Percentiles rank a stretch among this genome's conserved stretches.
Evolutionary conservation across 2,888 invertebrate species (phyloP).

Genomic region (Noctua fimbriata): DNA sequence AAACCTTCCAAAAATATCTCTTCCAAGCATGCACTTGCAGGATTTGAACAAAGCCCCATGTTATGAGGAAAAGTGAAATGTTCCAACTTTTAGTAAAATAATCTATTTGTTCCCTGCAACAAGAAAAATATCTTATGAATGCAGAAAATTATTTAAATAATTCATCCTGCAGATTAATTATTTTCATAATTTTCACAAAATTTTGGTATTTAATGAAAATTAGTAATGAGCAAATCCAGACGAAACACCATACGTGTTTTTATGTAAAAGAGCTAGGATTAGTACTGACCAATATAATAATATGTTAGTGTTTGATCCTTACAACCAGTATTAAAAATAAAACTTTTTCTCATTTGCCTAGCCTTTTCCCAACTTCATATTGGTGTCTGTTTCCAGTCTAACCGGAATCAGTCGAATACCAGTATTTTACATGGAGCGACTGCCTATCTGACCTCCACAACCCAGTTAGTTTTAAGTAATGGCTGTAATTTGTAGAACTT

Average conservation of each 20-base stretch:
- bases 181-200: neutral
- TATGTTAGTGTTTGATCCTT: neutral
- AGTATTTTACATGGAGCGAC: too few relatives aligned
- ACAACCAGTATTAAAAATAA: neutral
- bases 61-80: slow-evolving; percentile 29
- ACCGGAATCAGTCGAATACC: too few relatives aligned
- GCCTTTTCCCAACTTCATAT: neutral
- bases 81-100: slow-evolving; percentile 25
- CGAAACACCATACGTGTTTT: neutral
- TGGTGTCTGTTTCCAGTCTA: too few relatives aligned
- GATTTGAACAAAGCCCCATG: slow-evolving; percentile 40
- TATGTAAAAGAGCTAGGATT: too few relatives aligned
- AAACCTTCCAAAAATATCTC: slow-evolving; percentile 42
- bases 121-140: neutral
- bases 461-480: too few relatives aligned
- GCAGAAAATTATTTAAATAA: too few relatives aligned
- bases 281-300: neutral
- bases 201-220: too few relatives aligned
- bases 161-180: neutral
- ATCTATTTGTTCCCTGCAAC: slow-evolving; percentile 26
- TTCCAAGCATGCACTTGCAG: slow-evolving; percentile 35
- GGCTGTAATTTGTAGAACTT: too few relatives aligned
- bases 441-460: too few relatives aligned
- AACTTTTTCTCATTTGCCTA: too few relatives aligned
- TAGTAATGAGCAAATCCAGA: neutral